phyloP scores from a whole-genome alignment of 2,888 invertebrate species.

The Aphodius sticticus region DNA sequence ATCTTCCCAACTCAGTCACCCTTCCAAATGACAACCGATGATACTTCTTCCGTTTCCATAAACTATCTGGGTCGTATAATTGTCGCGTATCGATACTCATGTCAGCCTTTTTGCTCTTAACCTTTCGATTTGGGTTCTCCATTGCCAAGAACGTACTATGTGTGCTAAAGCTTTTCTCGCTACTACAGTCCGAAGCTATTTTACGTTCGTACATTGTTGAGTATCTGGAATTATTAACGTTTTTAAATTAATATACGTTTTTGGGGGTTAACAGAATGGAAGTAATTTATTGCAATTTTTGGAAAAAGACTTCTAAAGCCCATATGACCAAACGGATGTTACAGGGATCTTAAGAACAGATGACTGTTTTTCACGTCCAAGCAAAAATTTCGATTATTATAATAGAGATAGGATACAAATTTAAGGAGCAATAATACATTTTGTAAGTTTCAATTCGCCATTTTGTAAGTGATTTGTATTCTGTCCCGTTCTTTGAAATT shows the following conservation, averaged over 20 bases:
- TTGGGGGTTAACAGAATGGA: no score
- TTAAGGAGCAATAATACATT: no score
- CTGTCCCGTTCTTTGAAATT: no score
- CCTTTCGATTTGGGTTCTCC: conserved; percentile 63
- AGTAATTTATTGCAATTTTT: no score
- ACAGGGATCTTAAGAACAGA: no score
- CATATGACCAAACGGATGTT: no score
- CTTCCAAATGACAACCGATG: conserved; percentile 85
- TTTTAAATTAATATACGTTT: neutral
- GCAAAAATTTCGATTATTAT: no score
- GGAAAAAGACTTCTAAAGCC: no score
- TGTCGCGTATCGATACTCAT: conserved; percentile 86
- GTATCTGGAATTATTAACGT: conserved; percentile 46
- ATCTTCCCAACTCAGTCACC: conserved; percentile 88
- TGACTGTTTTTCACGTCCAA: no score
- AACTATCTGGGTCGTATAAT: conserved; percentile 85
- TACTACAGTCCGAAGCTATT: conserved; percentile 80
- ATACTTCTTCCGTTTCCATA: conserved; percentile 83
- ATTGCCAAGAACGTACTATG: conserved; percentile 81
- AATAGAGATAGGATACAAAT: no score
- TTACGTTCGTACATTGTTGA: conserved; percentile 59
- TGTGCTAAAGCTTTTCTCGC: conserved; percentile 77
- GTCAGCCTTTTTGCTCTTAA: conserved; percentile 64
- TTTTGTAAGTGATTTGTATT: no score
- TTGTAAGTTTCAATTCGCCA: no score